Conservation (phyloP, 2,797 vertebrate species). For the Xenentodon cancila region DNA sequence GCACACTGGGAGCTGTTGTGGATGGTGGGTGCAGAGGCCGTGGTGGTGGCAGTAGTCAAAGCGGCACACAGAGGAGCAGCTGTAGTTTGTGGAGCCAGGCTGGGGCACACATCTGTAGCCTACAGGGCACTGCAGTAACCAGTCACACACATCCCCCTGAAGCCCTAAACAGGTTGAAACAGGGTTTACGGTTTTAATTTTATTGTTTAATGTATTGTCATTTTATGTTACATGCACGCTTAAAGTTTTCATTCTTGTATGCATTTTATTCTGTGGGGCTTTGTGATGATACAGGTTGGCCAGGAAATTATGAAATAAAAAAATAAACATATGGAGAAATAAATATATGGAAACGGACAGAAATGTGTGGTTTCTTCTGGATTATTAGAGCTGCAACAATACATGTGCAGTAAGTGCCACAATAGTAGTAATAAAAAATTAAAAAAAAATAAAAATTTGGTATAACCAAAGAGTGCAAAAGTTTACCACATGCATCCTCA, state of each 20-base stretch:
- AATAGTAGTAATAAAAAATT: not conserved
- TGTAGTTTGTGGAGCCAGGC: conserved; percentile 63
- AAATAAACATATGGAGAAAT: not conserved
- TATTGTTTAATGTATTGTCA: no score
- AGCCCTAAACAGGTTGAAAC: conserved; percentile 60
- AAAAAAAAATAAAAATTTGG: no score
- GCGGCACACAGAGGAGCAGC: conserved; percentile 87
- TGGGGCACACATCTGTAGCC: conserved; percentile 80
- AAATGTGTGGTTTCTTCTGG: not conserved
- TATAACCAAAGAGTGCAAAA: no score
- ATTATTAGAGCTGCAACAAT: not conserved
- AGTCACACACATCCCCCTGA: conserved; percentile 78
- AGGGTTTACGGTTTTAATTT: no score
- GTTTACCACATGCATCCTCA: no score
- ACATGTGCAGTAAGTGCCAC: no score
- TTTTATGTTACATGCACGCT: no score
- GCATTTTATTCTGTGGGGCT: no score
- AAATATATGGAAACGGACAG: not conserved
- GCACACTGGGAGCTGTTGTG: conserved; percentile 81
- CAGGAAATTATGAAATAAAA: not conserved
- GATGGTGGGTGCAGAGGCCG: conserved; percentile 88
- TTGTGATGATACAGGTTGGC: not conserved
- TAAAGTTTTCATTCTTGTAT: no score
- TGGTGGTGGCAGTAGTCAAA: conserved; percentile 86
- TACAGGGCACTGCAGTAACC: conserved; percentile 82